Base-by-base conservation (phyloP, 2,797 vertebrate genomes). In the Rhinogobio ventralis region DNA sequence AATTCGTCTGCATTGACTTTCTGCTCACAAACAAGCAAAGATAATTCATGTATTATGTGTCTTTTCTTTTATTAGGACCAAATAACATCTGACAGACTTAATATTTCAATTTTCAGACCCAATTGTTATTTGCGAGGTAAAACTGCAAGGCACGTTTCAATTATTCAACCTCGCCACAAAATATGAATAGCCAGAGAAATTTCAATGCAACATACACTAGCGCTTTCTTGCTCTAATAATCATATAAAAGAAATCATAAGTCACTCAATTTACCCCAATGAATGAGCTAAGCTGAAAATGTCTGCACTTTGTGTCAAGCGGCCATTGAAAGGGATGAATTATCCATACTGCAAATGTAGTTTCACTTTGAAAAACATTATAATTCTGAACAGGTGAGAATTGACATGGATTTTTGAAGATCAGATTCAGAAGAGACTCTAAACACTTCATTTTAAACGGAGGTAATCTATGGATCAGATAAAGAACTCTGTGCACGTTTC, bases 71-170 rank as follows among this genome's bases (percentile, higher is more conserved):
- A 67, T 66, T 87, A 76, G 71, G 71, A 78, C 69, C 17, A 66
- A 85, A 71, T 55, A 77, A 87, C 45, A 23, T 82, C 67, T 71
- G 57, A 64, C 66, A 67, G 13, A 25, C 7, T 36, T 49, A 77
- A 36, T 62, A 62, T 81, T 73, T 86, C n/a, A 62, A 30, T 76
- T 67, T 85, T 60, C 30, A 83, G 14, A 19, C n/a, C 33, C 60
- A 82, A 62, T 60, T 82, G 53, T 74, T 69, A 67, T 83, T 80
- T 72, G 68, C 33, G 36, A 71, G 33, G 53, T 72, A 39, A 60
- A 88, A 83, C 55, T 76, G 51, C 62, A 55, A 75, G 28, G 69
- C 45, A 14, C 67, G 60, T 83, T 86, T 77, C 74, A 85, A 53
- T 74, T 69, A 80, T 83, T 85, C 30, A 49, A 49, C 53, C 68